Base-by-base conservation (phyloP, 2,113 vertebrate genomes). In the Passer montanus region DNA sequence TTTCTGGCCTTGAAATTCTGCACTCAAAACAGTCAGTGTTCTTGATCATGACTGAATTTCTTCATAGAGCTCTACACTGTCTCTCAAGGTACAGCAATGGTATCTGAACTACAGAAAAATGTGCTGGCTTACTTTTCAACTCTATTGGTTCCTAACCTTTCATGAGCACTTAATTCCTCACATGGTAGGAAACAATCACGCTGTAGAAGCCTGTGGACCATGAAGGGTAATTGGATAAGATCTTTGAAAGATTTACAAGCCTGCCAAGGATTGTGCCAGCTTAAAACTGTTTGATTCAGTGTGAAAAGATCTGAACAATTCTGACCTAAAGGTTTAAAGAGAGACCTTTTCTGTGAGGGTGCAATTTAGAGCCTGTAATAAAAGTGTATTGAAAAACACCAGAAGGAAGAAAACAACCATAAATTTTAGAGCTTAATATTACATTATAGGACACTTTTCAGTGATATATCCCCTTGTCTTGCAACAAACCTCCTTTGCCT, bases 151-250 rank as follows among this genome's bases (percentile, higher is more conserved):
- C 93, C 96, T 97, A 97, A 97, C 96, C 87, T 97, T 97, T 97
- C 92, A 81, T 64, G 97, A 98, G 95, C 89, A 96, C 95, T 98
- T 97, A 97, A 97, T 98, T 98, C 97, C 90, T 97, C 89, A 84
- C 20, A 50, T 52, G 97, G 97, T 96, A 96, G 95, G 94, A 96
- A 98, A 97, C 41, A 97, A 96, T 93, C 95, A 95, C 3, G 11
- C 73, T 7, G 44, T 87, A 96, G 96, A 97, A 97, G 87, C 90
- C 96, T 93, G 77, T 96, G 96, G 96, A 97, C 98, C 98, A 92
- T 97, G 98, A 98, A 98, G 96, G 95, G 97, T 98, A 98, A 98
- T 98, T 98, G 98, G 98, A 97, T 98, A 98, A 98, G 95, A 97
- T 98, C 97, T 97, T 93, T 96, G 97, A 97, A 97, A 98, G 98